These are phyloP conservation scores for Champsocephalus esox DNA, from an alignment of 2,797 vertebrate species.

Conservation along the genomic window DNA sequence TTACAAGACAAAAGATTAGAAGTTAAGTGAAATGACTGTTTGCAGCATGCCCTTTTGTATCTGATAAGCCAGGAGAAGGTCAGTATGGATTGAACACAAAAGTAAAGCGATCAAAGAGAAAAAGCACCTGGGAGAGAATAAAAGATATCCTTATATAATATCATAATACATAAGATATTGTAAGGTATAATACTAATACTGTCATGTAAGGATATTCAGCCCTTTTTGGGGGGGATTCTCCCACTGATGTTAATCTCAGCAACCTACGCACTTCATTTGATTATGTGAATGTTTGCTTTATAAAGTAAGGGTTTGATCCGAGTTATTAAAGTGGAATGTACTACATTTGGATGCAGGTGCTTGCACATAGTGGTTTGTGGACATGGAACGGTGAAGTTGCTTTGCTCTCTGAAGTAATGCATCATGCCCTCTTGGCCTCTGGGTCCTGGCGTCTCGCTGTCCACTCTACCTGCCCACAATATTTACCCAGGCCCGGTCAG, in stretches of 20 bases:
- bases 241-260: not conserved
- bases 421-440: not conserved
- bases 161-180: too few species aligned
- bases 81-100: not conserved
- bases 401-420: conserved; percentile 31
- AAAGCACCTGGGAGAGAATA: not conserved
- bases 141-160: not conserved
- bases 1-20: conserved; percentile 14
- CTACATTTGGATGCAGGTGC: not conserved
- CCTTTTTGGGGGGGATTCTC: not conserved
- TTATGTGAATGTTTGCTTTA: not conserved
- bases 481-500: conserved; percentile 60
- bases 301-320: not conserved
- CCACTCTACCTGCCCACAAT: conserved; percentile 69
- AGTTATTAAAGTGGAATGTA: not conserved
- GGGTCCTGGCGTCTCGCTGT: conserved; percentile 48
- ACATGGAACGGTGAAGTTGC: not conserved
- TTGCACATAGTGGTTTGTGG: not conserved
- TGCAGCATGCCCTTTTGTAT: not conserved
- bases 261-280: not conserved
- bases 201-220: not conserved
- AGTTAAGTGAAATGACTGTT: not conserved
- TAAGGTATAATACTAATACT: not conserved
- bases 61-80: not conserved
- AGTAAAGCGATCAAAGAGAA: not conserved